Percentiles rank a stretch among this genome's conserved stretches.
Conservation (phyloP, 2,113 vertebrate species). For the Uropsilus gracilis region DNA sequence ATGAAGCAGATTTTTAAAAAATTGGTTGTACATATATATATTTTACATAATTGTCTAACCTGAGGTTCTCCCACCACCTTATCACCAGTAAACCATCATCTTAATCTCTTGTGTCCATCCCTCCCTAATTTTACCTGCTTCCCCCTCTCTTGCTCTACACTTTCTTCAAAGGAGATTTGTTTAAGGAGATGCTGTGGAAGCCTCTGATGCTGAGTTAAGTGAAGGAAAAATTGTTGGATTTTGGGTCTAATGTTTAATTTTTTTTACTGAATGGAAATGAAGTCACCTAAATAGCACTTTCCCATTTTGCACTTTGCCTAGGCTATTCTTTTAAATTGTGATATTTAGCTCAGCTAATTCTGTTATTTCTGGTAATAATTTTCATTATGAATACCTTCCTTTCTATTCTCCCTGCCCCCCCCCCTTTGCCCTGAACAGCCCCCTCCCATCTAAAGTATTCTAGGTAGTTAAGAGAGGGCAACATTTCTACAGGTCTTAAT, state of each 20-base stretch:
- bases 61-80: too few relatives aligned
- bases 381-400: neutral
- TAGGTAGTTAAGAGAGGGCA: neutral
- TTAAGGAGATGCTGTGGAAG: neutral
- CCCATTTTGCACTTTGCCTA: conserved; percentile 81
- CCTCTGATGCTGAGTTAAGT: neutral
- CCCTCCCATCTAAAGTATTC: too few relatives aligned
- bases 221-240: conserved; percentile 47
- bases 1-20: conserved; percentile 45
- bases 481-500: neutral
- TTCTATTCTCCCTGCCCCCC: neutral
- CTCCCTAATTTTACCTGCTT: too few relatives aligned
- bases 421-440: too few relatives aligned
- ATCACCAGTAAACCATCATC: too few relatives aligned
- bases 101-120: too few relatives aligned
- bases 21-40: too few relatives aligned
- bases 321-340: conserved; percentile 79
- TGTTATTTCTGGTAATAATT: neutral
- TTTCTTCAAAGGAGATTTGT: too few relatives aligned
- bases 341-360: conserved; percentile 73
- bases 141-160: too few relatives aligned
- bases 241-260: conserved; percentile 41
- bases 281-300: conserved; percentile 85
- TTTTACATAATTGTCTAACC: too few relatives aligned
- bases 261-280: conserved; percentile 83